Evolutionary conservation across 2,113 vertebrate genomes (phyloP), one percentile per base, ranked within the genome.

Genomic region (Eupsittula cactorum): DNA sequence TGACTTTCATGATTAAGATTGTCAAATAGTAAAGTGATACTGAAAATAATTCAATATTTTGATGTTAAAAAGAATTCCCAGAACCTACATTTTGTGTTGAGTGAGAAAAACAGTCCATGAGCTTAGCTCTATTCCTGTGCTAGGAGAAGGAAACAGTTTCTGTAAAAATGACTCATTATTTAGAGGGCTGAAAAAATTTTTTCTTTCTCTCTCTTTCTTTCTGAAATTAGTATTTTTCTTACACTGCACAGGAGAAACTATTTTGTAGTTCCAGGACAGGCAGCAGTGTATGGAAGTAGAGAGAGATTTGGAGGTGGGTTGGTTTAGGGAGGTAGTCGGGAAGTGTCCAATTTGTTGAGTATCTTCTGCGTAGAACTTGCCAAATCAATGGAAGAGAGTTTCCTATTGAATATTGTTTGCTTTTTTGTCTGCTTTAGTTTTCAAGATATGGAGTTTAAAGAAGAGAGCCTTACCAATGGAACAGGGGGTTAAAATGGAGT

Each of bases 371-470:
- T 17, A 60, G 65, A 35, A 4, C n/a, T 83, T 59, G 31, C 46
- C 44, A 11, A 20, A 68, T 46, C 65, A 42, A 57, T 16, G 42
- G 44, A 76, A 84, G 37, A 41, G 39, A 10, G 19, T 50, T 69
- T 79, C 75, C 95, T 88, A 13, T 16, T 49, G 92, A 86, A 50
- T 65, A 44, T 29, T 60, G 39, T 82, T 50, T 94, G 44, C 69
- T 96, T 53, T 93, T 87, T 65, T 92, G 62, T 95, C 88, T 94
- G 86, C 76, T 91, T 75, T 65, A 47, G 85, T 62, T 93, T 73
- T 42, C 73, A 60, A 82, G 88, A 29, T 16, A 47, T 0, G 11
- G 49, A 46, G 19, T 55, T 50, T 37, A 53, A 60, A 81, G 92
- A 88, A 76, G 93, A 77, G 35, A 79, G 39, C 70, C 55, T 55